Percentiles rank a stretch among this genome's conserved stretches.
Evolutionary conservation across 1,140 invertebrate genomes (phyloP).

Genomic region (Triops cancriformis): DNA sequence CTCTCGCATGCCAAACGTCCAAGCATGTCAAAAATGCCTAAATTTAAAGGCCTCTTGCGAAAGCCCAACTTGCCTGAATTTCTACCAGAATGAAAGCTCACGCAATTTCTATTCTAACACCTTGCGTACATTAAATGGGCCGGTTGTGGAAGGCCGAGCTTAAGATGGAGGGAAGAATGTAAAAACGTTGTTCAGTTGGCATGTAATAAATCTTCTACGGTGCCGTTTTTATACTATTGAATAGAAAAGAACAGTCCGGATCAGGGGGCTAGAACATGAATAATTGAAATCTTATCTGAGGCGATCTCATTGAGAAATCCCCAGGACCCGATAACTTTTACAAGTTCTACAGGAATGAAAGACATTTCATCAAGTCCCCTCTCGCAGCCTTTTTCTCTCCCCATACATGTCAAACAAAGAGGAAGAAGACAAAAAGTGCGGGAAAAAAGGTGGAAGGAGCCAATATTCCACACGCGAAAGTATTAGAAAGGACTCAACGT

Average conservation of each 20-base stretch:
- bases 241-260: background rate
- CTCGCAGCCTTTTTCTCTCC: background rate
- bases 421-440: background rate
- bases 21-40: too few relatives aligned
- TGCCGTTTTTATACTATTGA: background rate
- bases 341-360: background rate
- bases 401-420: too few relatives aligned
- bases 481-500: background rate
- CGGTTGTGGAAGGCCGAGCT: too few relatives aligned
- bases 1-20: too few relatives aligned
- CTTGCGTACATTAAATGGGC: too few relatives aligned
- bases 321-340: background rate
- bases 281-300: constrained; percentile 2
- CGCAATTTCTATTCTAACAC: too few relatives aligned
- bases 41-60: too few relatives aligned
- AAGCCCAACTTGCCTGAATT: too few relatives aligned
- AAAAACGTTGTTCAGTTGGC: background rate
- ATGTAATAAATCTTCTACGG: background rate
- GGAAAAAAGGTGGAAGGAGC: background rate
- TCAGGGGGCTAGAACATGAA: background rate
- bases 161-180: background rate
- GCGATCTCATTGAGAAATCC: background rate
- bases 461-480: background rate
- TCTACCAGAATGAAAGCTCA: too few relatives aligned
- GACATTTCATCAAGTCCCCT: constrained; percentile 5